Evolutionary conservation across 2,113 vertebrate genomes (phyloP), one percentile per base, ranked within the genome.

Genomic region (Puffinus mauretanicus): DNA sequence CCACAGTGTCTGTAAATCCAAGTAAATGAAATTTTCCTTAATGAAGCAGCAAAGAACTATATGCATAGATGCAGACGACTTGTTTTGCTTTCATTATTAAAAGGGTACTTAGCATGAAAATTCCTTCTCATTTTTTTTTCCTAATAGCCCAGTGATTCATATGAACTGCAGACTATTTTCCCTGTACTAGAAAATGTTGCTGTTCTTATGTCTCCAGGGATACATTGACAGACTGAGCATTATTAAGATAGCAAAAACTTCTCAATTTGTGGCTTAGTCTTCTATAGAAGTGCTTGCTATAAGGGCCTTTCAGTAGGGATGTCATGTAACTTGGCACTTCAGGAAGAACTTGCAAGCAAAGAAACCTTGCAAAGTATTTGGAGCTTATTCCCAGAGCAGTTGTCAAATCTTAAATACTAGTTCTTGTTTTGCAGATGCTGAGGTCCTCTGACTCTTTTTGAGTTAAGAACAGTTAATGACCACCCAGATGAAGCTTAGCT

Each of bases 81-180:
- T 89, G 36, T 55, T 96, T 93, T 9, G 0, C 67, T 91, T 94
- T 75, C 60, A 64, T 95, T 95, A 93, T 94, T 94, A 93, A 92
- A 95, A 82, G 70, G 38, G 60, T 93, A 90, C 75, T 95, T 94
- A 86, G 81, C n/a, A 75, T 73, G 75, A 87, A 81, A 91, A 87
- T 77, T 75, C n/a, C 22, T 51, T 79, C n/a, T 64, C 18, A 17
- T 82, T 94, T 91, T 62, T 57, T 86, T 83, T 40, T 1, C 20
- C 20, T 91, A 79, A 82, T 90, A 89, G 86, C 46, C 46, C 51
- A n/a, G 34, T 90, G 58, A 47, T 81, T 94, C 60, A 10, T 73
- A 61, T 24, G 34, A 94, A 67, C 12, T 0, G 0, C 62, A 88
- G 36, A 18, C 57, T 22, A 0, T 60, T 90, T 94, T 47, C 51